Evolutionary conservation across 2,113 vertebrate species (phyloP), one percentile per base, ranked within the genome.

Genomic region (Phoxinus phoxinus): DNA sequence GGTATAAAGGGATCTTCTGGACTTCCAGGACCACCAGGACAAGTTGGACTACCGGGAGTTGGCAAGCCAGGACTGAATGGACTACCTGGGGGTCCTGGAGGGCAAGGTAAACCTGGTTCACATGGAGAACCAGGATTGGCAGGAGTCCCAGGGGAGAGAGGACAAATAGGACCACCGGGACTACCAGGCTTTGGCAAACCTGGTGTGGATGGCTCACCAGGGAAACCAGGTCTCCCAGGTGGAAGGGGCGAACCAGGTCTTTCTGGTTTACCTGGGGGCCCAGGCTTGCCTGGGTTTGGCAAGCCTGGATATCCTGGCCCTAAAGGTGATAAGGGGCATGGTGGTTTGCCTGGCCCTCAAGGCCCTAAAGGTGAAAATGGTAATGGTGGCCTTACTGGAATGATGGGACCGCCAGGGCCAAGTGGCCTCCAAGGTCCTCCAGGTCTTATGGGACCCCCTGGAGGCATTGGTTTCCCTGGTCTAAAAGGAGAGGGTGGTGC

Each of bases 301-400:
- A 99, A 98, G 89, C 96, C 96, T 1, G 98, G 98, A 11, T 97
- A 96, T 84, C 96, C 96, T 0, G 98, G 97, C 30, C 95, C 94
- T 53, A 98, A 97, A 89, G 98, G 98, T 46, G 96, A 97, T 76
- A 96, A 95, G 23, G 98, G 98, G 0, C 83, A 96, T 32, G 93
- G 89, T 2, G 98, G 98, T 10, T 84, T 95, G 83, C 95, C 95
- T 0, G 98, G 98, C 0, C 90, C 92, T 78, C 89, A 95, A 74
- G 98, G 98, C 7, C 94, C 91, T 0, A 97, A 96, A 91, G 98
- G 98, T 4, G 97, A 97, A 84, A 98, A 95, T 90, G 98, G 97
- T 65, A 94, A 97, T 0, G 87, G 51, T 6, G 98, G 98, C 37
- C 89, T 93, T 0, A 96, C 96, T 1, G 98, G 98, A 78, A 93